These are phyloP conservation scores for Acanthopleura granulata DNA, from an alignment of 2,888 invertebrate genomes.

Conservation along the genomic window DNA sequence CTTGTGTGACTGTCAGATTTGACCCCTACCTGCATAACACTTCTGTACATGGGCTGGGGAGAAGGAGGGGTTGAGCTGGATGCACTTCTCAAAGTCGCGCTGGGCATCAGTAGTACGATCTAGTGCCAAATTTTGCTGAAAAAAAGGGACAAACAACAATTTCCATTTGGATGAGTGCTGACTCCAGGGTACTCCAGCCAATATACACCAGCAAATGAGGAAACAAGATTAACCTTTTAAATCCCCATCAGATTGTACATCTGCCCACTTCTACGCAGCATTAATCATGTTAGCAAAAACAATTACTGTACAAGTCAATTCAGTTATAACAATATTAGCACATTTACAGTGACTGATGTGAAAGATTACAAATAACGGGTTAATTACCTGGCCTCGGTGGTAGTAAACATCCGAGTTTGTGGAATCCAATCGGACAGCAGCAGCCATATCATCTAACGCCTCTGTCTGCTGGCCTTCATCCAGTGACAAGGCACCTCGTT, in stretches of 20 bases:
- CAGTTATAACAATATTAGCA: no score
- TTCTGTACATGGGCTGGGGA: slow-evolving; percentile 91
- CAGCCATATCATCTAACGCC: slow-evolving; percentile 84
- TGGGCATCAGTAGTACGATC: slow-evolving; percentile 87
- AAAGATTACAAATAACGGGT: neutral
- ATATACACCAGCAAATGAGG: no score
- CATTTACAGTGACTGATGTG: no score
- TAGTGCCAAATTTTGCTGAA: slow-evolving; percentile 84
- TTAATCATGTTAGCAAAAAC: no score
- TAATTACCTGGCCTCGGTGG: slow-evolving; percentile 83
- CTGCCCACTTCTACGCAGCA: no score
- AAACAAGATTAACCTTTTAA: no score
- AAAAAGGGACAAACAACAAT: slow-evolving; percentile 22
- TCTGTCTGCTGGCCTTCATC: slow-evolving; percentile 75
- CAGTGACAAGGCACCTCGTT: slow-evolving; percentile 86
- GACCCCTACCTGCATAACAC: slow-evolving; percentile 77
- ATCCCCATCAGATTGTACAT: no score
- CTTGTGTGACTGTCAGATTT: no score
- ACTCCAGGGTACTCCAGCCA: no score
- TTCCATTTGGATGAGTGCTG: no score
- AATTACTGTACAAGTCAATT: no score
- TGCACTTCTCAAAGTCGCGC: slow-evolving; percentile 85
- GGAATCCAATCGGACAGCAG: slow-evolving; percentile 82
- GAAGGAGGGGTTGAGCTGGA: slow-evolving; percentile 85
- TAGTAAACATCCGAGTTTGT: slow-evolving; percentile 91